phyloP scores from a whole-genome alignment of 1,140 invertebrate species.

The Drosophila azteca region DNA sequence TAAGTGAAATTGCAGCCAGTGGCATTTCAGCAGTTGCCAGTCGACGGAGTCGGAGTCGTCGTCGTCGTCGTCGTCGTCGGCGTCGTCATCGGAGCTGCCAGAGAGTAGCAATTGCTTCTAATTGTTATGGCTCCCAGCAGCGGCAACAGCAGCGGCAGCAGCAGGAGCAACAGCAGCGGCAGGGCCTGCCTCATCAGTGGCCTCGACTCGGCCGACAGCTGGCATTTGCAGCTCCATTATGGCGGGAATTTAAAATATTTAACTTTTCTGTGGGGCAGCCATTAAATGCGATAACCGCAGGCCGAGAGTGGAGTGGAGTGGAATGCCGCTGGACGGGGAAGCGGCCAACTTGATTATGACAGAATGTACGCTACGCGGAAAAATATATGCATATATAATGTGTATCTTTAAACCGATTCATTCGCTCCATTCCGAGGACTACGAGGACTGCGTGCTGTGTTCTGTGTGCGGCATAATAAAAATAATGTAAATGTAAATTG shows the following conservation, averaged over 20 bases:
- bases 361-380: slow-evolving; percentile 19
- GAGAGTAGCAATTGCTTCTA: slow-evolving; percentile 77
- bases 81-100: slow-evolving; percentile 14
- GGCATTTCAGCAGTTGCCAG: slow-evolving; percentile 39
- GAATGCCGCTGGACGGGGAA: slow-evolving; percentile 16
- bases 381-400: slow-evolving; percentile 10
- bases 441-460: no score
- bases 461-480: slow-evolving; percentile 51
- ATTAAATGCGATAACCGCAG: slow-evolving; percentile 67
- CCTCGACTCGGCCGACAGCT: slow-evolving; percentile 24
- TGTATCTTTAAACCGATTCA: slow-evolving; percentile 48
- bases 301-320: slow-evolving; percentile 10
- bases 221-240: slow-evolving; percentile 40
- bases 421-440: slow-evolving; percentile 17
- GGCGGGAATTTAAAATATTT: slow-evolving; percentile 55
- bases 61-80: no score
- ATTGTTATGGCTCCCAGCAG: slow-evolving; percentile 65
- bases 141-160: slow-evolving; percentile 26
- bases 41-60: slow-evolving; percentile 8
- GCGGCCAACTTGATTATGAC: slow-evolving; percentile 62
- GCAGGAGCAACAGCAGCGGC: background rate
- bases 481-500: slow-evolving; percentile 81
- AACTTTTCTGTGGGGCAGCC: slow-evolving; percentile 54
- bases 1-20: slow-evolving; percentile 57
- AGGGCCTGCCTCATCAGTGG: slow-evolving; percentile 8